These are phyloP conservation scores for Coregonus sp. DNA, from an alignment of 2,797 vertebrate genomes.

Conservation along the genomic window DNA sequence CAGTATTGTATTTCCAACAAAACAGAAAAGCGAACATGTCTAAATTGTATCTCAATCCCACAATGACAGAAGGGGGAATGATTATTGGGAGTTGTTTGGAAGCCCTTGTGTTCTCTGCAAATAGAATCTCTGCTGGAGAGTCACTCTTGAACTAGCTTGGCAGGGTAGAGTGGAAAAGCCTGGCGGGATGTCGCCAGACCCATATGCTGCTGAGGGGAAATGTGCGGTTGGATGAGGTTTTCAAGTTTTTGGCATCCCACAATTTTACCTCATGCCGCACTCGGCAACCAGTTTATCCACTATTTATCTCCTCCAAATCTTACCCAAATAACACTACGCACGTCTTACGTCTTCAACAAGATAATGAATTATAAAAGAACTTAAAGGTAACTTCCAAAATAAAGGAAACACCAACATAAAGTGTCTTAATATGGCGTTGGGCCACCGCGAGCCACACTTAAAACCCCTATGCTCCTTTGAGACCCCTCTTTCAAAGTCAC, in stretches of 20 bases:
- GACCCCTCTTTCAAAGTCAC: too few species aligned
- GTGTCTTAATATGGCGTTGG: too few species aligned
- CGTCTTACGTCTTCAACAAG: too few species aligned
- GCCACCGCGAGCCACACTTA: too few species aligned
- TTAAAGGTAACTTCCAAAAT: too few species aligned
- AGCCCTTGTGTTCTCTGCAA: constrained; percentile 66
- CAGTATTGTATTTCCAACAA: too few species aligned
- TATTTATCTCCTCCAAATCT: constrained; percentile 33
- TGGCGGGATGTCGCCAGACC: constrained; percentile 68
- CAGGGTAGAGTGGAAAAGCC: constrained; percentile 76
- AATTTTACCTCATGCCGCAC: constrained; percentile 46
- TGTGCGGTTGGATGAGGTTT: constrained; percentile 56
- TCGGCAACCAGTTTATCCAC: constrained; percentile 36
- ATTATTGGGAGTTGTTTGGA: constrained; percentile 33
- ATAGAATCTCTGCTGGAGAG: constrained; percentile 74
- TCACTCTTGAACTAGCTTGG: constrained; percentile 79
- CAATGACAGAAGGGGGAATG: constrained; percentile 21
- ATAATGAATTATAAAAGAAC: too few species aligned
- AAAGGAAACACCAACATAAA: too few species aligned
- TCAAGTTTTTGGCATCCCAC: constrained; percentile 55
- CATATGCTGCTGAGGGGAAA: constrained; percentile 74
- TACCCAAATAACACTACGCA: neutral
- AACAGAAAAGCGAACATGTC: neutral
- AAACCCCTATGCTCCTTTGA: too few species aligned
- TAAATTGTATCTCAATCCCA: constrained; percentile 39